Conservation (phyloP, 2,888 invertebrate genomes). For the Pachydiplax longipennis region DNA sequence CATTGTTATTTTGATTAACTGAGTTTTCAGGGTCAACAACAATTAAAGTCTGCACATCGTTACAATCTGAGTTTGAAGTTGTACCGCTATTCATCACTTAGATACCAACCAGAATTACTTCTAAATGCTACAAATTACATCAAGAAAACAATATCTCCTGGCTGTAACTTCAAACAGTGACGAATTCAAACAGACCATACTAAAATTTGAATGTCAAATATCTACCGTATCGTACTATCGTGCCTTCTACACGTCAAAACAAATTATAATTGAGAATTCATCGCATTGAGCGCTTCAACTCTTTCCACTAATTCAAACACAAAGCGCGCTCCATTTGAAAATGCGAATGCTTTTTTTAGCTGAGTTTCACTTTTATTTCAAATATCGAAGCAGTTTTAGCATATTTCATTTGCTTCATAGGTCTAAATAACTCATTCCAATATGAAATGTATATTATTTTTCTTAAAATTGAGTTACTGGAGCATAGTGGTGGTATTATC, state of each 20-base stretch:
- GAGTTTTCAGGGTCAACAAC: not conserved
- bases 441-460: too few relatives aligned
- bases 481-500: too few relatives aligned
- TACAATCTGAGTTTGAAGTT: not conserved
- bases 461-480: too few relatives aligned
- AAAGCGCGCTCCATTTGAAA: not conserved
- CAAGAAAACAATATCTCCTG: not conserved
- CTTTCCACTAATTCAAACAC: not conserved
- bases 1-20: not conserved
- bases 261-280: not conserved
- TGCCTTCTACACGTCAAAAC: not conserved
- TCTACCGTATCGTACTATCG: too few relatives aligned
- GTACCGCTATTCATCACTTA: constrained; percentile 24
- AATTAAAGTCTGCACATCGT: not conserved
- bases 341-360: not conserved
- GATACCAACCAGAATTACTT: not conserved
- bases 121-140: not conserved
- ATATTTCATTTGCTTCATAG: too few relatives aligned
- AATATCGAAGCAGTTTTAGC: too few relatives aligned
- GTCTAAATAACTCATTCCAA: too few relatives aligned
- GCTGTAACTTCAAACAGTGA: not conserved
- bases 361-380: not conserved
- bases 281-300: not conserved
- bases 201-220: not conserved
- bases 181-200: not conserved